Percentiles rank a stretch among this genome's conserved stretches.
phyloP scores from a whole-genome alignment of 2,888 invertebrate genomes.

The Ceriagrion tenellum region DNA sequence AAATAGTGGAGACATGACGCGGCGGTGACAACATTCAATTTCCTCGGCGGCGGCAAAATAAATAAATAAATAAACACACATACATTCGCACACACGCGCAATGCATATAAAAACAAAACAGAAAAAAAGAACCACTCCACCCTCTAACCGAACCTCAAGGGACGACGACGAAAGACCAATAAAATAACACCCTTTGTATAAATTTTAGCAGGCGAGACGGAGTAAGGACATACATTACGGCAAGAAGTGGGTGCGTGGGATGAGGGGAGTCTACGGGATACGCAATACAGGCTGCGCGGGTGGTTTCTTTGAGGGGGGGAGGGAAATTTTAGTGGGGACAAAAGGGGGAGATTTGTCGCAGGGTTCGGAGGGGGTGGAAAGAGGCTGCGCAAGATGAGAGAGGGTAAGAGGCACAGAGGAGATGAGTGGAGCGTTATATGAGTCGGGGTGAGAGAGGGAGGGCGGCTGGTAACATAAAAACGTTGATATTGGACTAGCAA shows the following conservation, averaged over 20 bases:
- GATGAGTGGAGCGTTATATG: not conserved
- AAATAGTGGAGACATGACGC: not conserved
- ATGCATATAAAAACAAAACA: not conserved
- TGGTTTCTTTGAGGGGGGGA: not conserved
- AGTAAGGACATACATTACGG: not conserved
- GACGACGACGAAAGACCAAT: not conserved
- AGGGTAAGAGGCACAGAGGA: not conserved
- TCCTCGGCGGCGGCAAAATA: not conserved
- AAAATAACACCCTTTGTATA: not conserved
- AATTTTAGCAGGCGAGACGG: not conserved
- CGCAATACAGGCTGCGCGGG: not conserved
- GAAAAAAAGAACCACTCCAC: not conserved
- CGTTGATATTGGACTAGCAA: conserved; percentile 6
- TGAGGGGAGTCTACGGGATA: not conserved
- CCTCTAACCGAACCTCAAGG: not conserved
- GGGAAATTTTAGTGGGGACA: not conserved
- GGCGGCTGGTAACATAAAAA: not conserved
- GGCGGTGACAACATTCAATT: not conserved
- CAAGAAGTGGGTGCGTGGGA: not conserved
- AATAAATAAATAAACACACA: not conserved
- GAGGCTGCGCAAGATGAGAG: not conserved
- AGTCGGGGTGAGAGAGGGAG: not conserved
- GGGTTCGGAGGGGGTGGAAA: not conserved
- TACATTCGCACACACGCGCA: not conserved
- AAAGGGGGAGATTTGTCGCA: not conserved